Base-by-base conservation (phyloP, 2,797 vertebrate species). In the Limosa lapponica region DNA sequence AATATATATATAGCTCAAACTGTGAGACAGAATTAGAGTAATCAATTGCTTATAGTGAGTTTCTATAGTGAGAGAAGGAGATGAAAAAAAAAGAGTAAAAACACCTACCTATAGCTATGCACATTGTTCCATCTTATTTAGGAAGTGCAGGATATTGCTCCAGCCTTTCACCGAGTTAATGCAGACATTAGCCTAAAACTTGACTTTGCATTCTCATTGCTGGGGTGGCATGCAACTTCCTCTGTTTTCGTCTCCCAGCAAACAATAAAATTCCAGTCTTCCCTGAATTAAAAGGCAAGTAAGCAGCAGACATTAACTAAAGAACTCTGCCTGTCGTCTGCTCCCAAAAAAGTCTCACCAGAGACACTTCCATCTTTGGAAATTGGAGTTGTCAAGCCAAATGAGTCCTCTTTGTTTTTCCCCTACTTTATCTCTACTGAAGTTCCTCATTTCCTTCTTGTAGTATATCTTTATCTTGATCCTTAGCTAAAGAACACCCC, bases 81-180 rank as follows among this genome's bases (percentile, higher is more conserved):
- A 41, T 27, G 4, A 23, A 36, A 65, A 65, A 65, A 55, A 37
- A 54, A 1, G 0, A 69, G 13, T 55, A 37, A 82, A 81, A 73
- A n/a, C 0, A 1, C 1, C 6, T 34, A 37, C 22, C 7, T 44
- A 11, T 39, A 55, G 25, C 25, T 1, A 1, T 39, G 34, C 41
- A 27, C 15, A 13, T n/a, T 62, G 46, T 77, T 71, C 48, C 15
- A 20, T 55, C 16, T 32, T 44, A 30, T 65, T 91, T 77, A 48
- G 48, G 39, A 80, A 81, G 13, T 51, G 18, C 28, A 48, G 32
- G 16, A 30, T 55, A 41, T 75, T 82, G 49, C 32, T 65, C 20
- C 24, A 69, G 62, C 62, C 18, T 59, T 49, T 75, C 70, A 64
- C 12, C 17, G 48, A 55, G 4, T 51, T 82, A 71, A 32, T 24